Evolutionary conservation across 1,140 invertebrate species (phyloP).

Genomic region (Euwallacea fornicatus): DNA sequence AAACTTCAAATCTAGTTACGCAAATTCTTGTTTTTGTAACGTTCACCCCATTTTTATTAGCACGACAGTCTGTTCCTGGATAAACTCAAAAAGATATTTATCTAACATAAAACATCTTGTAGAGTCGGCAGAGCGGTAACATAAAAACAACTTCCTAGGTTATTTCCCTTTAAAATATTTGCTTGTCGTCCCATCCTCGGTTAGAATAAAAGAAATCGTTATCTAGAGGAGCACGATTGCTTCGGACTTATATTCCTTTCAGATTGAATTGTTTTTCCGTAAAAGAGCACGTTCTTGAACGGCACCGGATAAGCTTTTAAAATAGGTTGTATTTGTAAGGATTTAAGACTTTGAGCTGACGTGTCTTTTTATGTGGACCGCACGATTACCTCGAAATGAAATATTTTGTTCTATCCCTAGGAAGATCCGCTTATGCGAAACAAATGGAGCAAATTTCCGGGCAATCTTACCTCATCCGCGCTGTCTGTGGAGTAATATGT

Average conservation of each 20-base stretch:
- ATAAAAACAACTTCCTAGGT: conserved; percentile 5
- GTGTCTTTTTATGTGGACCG: conserved; percentile 13
- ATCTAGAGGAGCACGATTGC: conserved; percentile 17
- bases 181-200: conserved; percentile 9
- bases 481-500: conserved; percentile 77
- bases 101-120: not conserved
- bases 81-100: not conserved
- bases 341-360: conserved; percentile 24
- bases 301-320: conserved; percentile 25
- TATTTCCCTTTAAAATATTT: conserved; percentile 8
- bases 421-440: not conserved
- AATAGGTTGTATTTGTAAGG: conserved; percentile 30
- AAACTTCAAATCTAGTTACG: no score
- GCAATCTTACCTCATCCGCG: conserved; percentile 56
- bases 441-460: not conserved
- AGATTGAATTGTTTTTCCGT: conserved; percentile 27
- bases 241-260: conserved; percentile 22
- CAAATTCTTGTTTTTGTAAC: no score
- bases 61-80: no score
- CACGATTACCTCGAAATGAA: conserved; percentile 11
- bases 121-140: no score
- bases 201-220: conserved; percentile 11
- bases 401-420: conserved; percentile 6
- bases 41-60: no score
- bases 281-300: conserved; percentile 20